Evolutionary conservation across 2,888 invertebrate species (phyloP).

Genomic region (Patella ulyssiponensis): DNA sequence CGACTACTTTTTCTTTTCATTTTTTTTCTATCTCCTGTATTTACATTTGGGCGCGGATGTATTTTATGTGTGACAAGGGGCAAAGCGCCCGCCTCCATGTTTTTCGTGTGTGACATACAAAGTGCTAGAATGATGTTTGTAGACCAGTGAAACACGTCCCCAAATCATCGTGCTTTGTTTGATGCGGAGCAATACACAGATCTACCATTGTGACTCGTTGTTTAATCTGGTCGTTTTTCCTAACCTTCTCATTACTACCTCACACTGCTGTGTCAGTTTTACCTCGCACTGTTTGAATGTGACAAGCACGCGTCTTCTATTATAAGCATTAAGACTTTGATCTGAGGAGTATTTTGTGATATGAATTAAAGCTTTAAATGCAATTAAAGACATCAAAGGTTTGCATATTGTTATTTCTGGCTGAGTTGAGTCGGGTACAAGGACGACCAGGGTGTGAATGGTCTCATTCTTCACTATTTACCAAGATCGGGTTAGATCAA

Average conservation of each 20-base stretch:
- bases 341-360: constrained; percentile 7
- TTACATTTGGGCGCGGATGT: constrained; percentile 7
- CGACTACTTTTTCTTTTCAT: not conserved
- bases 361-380: not conserved
- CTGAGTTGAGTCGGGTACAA: not conserved
- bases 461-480: too few species aligned
- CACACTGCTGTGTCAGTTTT: constrained; percentile 8
- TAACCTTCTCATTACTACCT: constrained; percentile 2
- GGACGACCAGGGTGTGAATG: too few species aligned
- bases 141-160: constrained; percentile 7
- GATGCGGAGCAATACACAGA: not conserved
- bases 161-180: not conserved
- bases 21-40: not conserved
- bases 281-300: not conserved
- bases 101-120: constrained; percentile 8
- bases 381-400: not conserved
- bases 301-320: constrained; percentile 7
- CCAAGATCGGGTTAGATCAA: too few species aligned
- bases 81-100: constrained; percentile 8
- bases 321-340: constrained; percentile 3
- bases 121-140: constrained; percentile 3
- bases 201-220: not conserved
- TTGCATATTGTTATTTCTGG: not conserved
- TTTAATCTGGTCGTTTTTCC: constrained; percentile 6
- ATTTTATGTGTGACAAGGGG: constrained; percentile 6